Conservation (phyloP, 2,888 invertebrate species). For the Diadromus collaris region DNA sequence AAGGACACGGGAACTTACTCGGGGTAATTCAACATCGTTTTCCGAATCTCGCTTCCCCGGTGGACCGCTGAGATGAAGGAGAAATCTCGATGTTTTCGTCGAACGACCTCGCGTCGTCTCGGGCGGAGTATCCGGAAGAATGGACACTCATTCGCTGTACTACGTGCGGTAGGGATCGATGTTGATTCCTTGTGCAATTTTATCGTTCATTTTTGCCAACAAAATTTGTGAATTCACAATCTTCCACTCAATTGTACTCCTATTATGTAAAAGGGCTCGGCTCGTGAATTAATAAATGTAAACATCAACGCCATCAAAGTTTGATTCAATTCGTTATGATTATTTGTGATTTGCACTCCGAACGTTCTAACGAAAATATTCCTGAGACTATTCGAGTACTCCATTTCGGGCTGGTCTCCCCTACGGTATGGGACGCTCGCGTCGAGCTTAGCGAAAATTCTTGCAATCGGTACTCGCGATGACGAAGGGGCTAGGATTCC, state of each 20-base stretch:
- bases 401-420: background rate
- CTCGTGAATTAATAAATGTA: too few species aligned
- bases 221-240: too few species aligned
- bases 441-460: conserved; percentile 16
- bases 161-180: conserved; percentile 2
- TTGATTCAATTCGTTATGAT: too few species aligned
- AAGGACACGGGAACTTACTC: conserved; percentile 68
- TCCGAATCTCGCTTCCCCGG: conserved; percentile 43
- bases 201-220: background rate
- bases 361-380: background rate
- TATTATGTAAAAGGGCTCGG: too few species aligned
- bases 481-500: conserved; percentile 47
- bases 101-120: conserved; percentile 23
- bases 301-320: too few species aligned
- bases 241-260: too few species aligned
- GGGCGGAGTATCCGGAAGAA: background rate
- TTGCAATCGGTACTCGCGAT: conserved; percentile 35
- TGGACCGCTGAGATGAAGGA: conserved; percentile 1
- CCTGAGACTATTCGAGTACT: background rate
- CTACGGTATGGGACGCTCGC: background rate
- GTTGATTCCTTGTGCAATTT: conserved; percentile 16
- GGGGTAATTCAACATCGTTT: conserved; percentile 71
- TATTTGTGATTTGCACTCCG: too few species aligned
- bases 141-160: conserved; percentile 6
- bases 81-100: background rate